These are phyloP conservation scores for Mesitornis unicolor DNA, from an alignment of 2,113 vertebrate genomes.

Conservation along the genomic window DNA sequence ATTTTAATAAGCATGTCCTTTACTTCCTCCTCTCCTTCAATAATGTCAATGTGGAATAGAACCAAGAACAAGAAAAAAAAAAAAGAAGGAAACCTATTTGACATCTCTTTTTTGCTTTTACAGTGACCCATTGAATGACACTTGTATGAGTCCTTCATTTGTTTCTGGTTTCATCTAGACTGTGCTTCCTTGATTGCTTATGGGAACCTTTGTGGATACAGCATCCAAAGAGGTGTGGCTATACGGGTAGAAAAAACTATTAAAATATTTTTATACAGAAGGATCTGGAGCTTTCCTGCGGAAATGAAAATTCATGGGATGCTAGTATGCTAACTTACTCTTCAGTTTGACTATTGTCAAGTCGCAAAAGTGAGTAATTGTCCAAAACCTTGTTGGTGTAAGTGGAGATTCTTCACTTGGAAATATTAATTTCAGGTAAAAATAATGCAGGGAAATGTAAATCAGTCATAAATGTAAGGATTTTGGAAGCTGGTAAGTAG, in stretches of 20 bases:
- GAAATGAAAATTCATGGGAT: background rate
- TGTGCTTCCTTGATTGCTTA: background rate
- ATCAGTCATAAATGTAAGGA: background rate
- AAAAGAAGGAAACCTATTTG: background rate
- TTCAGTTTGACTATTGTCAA: background rate
- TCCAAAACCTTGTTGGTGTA: background rate
- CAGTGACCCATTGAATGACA: background rate
- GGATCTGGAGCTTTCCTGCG: background rate
- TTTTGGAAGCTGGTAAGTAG: background rate
- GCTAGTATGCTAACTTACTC: background rate
- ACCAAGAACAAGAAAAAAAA: background rate
- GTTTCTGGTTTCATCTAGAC: background rate
- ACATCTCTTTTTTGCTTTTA: background rate
- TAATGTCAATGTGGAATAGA: background rate
- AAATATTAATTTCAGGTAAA: background rate
- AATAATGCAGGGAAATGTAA: background rate
- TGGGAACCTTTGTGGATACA: background rate
- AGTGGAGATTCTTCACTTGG: background rate
- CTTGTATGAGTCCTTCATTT: background rate
- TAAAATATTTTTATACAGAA: background rate
- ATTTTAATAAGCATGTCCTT: slow-evolving; percentile 23
- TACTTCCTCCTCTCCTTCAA: background rate
- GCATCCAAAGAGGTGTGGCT: background rate
- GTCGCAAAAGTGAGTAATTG: background rate
- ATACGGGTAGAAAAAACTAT: background rate